Base-by-base conservation (phyloP, 2,113 vertebrate species). In the Neoarius graeffei region DNA sequence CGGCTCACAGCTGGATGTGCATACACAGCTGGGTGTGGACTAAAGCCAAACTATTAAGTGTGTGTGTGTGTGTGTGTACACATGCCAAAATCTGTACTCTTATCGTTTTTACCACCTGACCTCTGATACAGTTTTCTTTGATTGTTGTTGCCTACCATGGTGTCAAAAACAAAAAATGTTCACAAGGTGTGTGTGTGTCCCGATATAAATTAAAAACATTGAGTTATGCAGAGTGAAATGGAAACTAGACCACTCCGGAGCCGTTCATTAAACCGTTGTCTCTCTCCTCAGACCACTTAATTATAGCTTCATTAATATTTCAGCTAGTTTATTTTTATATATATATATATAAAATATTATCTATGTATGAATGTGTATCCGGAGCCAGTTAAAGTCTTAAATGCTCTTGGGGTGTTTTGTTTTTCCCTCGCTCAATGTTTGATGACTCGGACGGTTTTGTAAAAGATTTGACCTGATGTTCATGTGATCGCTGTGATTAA, bases 241-340 rank as follows among this genome's bases (percentile, higher is more conserved):
- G 7, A 13, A 81, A 42, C 79, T 9, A 7, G 54, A n/a, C n/a
- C n/a, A 30, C 27, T 42, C 79, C 5, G 27, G 27, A 19, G 79
- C 79, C 9, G 27, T 57, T 20, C 5, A 59, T 81, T 59, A 5
- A 59, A 76, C 35, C 93, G 1, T 97, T 96, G 95, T 96, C 94
- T 94, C 94, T 97, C 97, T 95, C 94, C 96, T 94, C 93, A 93
- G 96, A 96, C 93, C 94, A 94, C 95, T 95, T 96, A 95, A 96
- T 97, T 96, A 67, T 97, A 96, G 96, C 95, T 96, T 97, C 95
- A 73, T 74, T 74, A 85, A 92, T 94, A 93, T 97, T 96, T 95
- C 96, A 96, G 96, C 97, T 97, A 97, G 96, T 96, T 96, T 97
- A 97, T 97, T 97, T 95, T 94, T 95, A 90, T 95, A 94, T 94